phyloP scores from a whole-genome alignment of 2,888 invertebrate genomes.

The Tromatobia lineatoria region DNA sequence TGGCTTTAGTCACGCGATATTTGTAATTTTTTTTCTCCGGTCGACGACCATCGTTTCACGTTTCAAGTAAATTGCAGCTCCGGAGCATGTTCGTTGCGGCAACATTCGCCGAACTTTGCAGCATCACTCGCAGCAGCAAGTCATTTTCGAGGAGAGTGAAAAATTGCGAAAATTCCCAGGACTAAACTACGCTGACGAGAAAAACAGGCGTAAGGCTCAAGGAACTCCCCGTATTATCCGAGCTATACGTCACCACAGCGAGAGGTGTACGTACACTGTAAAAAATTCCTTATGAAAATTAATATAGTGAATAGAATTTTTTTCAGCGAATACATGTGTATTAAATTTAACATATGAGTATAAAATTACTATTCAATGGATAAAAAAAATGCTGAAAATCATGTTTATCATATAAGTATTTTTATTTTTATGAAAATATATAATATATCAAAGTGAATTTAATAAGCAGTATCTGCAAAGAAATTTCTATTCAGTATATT shows the following conservation, averaged over 20 bases:
- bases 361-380: no score
- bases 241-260: conserved; percentile 76
- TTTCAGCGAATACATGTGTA: no score
- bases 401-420: no score
- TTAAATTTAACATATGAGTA: no score
- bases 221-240: conserved; percentile 78
- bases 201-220: conserved; percentile 62
- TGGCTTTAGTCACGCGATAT: not conserved
- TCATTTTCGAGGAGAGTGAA: conserved; percentile 72
- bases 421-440: no score
- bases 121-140: conserved; percentile 68
- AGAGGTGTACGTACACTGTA: conserved; percentile 68
- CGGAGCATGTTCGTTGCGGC: conserved; percentile 47
- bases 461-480: no score
- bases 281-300: no score
- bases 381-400: no score
- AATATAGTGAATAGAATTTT: no score
- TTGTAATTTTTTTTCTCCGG: not conserved
- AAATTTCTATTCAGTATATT: no score
- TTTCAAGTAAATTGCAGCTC: conserved; percentile 45
- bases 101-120: conserved; percentile 9
- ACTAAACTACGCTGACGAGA: conserved; percentile 21
- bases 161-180: conserved; percentile 59
- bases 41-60: not conserved
- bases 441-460: no score